Percentiles rank a stretch among this genome's conserved stretches.
Conservation (phyloP, 1,140 invertebrate genomes). For the Drosophila micromelanica region DNA sequence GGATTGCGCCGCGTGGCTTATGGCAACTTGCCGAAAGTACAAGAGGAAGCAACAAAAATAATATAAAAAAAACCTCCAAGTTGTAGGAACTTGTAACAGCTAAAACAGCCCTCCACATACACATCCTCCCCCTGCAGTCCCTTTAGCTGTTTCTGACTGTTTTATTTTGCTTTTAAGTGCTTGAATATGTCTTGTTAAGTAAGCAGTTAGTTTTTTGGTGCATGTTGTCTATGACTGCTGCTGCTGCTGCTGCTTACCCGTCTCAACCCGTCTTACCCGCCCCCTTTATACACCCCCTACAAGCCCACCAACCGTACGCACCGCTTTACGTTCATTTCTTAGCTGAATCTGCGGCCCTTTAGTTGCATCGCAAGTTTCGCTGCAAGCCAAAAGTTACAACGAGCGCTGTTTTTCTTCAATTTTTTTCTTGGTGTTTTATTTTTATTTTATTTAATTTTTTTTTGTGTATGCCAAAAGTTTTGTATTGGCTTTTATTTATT, state of each 20-base stretch:
- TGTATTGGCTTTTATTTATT: constrained; percentile 73
- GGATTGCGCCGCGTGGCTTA: constrained; percentile 37
- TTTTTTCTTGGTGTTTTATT: constrained; percentile 28
- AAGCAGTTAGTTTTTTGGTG: constrained; percentile 77
- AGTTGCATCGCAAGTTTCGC: constrained; percentile 49
- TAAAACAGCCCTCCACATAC: constrained; percentile 2
- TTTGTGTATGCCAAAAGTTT: constrained; percentile 53
- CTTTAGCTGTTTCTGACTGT: constrained; percentile 15
- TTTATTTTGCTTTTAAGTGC: constrained; percentile 81
- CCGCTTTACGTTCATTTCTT: not conserved
- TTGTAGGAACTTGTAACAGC: constrained; percentile 40
- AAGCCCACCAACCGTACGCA: not conserved
- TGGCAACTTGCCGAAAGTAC: constrained; percentile 1
- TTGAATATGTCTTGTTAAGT: constrained; percentile 82
- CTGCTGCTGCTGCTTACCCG: not conserved
- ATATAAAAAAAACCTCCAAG: constrained; percentile 5
- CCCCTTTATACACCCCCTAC: not conserved
- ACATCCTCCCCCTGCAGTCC: not conserved
- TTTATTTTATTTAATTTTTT: constrained; percentile 1
- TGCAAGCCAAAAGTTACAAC: constrained; percentile 68
- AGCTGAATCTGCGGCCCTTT: constrained; percentile 18
- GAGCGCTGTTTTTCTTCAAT: constrained; percentile 20
- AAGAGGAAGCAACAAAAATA: not conserved
- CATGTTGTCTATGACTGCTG: constrained; percentile 44
- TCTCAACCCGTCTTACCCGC: not conserved